Conservation (phyloP, 2,888 invertebrate genomes). For the Drosophila niveifrons region DNA sequence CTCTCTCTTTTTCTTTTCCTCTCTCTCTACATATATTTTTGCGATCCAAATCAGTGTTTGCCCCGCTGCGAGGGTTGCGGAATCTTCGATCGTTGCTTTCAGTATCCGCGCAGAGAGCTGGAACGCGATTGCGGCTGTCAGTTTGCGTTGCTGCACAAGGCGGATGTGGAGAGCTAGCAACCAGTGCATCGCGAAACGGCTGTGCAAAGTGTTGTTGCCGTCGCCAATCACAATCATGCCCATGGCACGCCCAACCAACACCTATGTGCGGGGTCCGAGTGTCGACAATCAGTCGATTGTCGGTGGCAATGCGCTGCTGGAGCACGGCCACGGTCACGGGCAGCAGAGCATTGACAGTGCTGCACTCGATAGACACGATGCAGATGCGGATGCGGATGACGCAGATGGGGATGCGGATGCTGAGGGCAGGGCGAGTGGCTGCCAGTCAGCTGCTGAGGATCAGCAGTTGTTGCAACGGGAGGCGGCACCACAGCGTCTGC, state of each 20-base stretch:
- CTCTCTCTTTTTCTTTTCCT: slow-evolving; percentile 24
- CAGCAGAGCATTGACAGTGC: slow-evolving; percentile 50
- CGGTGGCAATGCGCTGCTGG: slow-evolving; percentile 57
- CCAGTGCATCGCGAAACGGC: slow-evolving; percentile 78
- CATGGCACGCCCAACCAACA: slow-evolving; percentile 80
- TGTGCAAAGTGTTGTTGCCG: slow-evolving; percentile 37
- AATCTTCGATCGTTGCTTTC: slow-evolving; percentile 95
- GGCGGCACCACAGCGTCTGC: slow-evolving; percentile 51
- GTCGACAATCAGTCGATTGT: slow-evolving; percentile 74
- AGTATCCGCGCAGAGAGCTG: slow-evolving; percentile 90
- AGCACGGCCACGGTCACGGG: slow-evolving; percentile 33
- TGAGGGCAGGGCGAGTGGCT: slow-evolving; percentile 16
- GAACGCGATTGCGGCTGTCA: slow-evolving; percentile 95
- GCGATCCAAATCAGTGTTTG: slow-evolving; percentile 82
- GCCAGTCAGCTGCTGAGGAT: slow-evolving; percentile 48
- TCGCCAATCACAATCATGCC: slow-evolving; percentile 42
- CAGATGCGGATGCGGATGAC: slow-evolving; percentile 24
- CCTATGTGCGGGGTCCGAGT: slow-evolving; percentile 75
- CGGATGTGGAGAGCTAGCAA: slow-evolving; percentile 89
- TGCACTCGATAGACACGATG: slow-evolving; percentile 35
- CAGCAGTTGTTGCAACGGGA: slow-evolving; percentile 71
- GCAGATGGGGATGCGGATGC: not conserved
- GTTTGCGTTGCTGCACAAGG: slow-evolving; percentile 95
- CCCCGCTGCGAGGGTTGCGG: slow-evolving; percentile 93
- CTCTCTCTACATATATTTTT: slow-evolving; percentile 21